Evolutionary conservation across 2,797 vertebrate genomes (phyloP), one percentile per base, ranked within the genome.

Genomic region (Melanotaenia boesemani): DNA sequence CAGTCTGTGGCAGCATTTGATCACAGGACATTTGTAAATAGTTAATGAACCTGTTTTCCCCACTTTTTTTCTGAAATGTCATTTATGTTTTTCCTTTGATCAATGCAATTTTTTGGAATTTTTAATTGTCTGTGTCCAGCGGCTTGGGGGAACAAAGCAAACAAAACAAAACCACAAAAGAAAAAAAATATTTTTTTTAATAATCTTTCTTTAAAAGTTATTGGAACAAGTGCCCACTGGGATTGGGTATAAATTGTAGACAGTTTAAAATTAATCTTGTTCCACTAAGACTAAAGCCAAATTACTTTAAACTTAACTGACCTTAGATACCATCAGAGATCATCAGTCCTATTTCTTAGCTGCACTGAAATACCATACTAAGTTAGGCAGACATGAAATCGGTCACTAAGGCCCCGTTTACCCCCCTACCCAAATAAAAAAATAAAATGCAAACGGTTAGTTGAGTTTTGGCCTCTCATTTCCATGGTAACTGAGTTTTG

Each of bases 231-330:
- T 62, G 62, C 69, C 36, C 44, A 5, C 66, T 39, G 18, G 56
- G 24, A 52, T 50, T 16, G 67, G 16, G 54, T 54, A 28, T 56
- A 22, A 67, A 41, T 4, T 0, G 18, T 59, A 24, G 50, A 57
- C 67, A 50, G 28, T 22, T 9, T 10, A 30, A 71, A 68, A 59
- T 57, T 89, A 88, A 90, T 88, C 87, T 56, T 58, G 55, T 87
- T 71, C 41, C 36, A 39, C 64, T 78, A 76, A 86, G 77, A 77
- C 72, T 72, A 67, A 52, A 74, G 72, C 24, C 44, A 83, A 80
- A 86, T 89, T 86, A 74, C 84, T 89, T 81, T 83, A 63, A 76
- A 37, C 74, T 83, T 54, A 59, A 11, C 46, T 36, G 56, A 89
- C 74, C 62, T 70, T 50, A 62, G 50, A n/a, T 52, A 65, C 52